Evolutionary conservation across 2,797 vertebrate species (phyloP).

Genomic region (Capromys pilorides): DNA sequence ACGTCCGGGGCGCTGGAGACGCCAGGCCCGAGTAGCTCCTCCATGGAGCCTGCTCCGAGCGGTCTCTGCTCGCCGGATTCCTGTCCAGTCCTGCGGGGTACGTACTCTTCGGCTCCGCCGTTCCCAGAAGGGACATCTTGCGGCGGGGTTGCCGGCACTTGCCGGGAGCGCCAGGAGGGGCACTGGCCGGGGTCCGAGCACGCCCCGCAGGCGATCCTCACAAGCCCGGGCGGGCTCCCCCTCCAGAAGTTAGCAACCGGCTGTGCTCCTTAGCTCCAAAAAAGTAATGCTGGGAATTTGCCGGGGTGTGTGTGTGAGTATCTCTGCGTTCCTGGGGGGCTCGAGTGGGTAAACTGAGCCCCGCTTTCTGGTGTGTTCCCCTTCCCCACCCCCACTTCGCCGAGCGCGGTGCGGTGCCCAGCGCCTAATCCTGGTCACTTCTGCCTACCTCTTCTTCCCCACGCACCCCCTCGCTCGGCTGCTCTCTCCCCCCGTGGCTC

Average conservation of each 20-base stretch:
- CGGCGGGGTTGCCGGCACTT: constrained; percentile 44
- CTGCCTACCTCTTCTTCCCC: constrained; percentile 56
- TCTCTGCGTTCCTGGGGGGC: background rate
- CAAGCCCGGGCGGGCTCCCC: background rate
- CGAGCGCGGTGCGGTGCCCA: background rate
- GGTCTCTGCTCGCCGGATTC: constrained; percentile 75
- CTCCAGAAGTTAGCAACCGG: constrained; percentile 73
- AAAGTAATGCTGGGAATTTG: constrained; percentile 63
- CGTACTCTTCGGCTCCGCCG: constrained; percentile 63
- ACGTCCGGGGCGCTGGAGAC: constrained; percentile 73
- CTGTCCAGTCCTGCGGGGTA: constrained; percentile 80
- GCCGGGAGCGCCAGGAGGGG: constrained; percentile 66
- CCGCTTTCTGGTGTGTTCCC: constrained; percentile 41
- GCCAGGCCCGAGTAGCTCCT: constrained; percentile 82
- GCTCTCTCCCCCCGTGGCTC: background rate
- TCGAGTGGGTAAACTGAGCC: constrained; percentile 69
- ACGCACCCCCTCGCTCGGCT: constrained; percentile 4
- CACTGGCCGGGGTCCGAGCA: constrained; percentile 41
- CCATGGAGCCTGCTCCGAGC: constrained; percentile 84
- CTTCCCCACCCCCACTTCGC: constrained; percentile 18
- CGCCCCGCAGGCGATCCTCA: constrained; percentile 51
- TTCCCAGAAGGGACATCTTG: background rate
- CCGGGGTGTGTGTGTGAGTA: background rate
- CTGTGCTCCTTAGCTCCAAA: constrained; percentile 20
- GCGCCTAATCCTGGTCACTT: constrained; percentile 53